Evolutionary conservation across 1,140 invertebrate genomes (phyloP).

Genomic region (Bathynomus jamesi): DNA sequence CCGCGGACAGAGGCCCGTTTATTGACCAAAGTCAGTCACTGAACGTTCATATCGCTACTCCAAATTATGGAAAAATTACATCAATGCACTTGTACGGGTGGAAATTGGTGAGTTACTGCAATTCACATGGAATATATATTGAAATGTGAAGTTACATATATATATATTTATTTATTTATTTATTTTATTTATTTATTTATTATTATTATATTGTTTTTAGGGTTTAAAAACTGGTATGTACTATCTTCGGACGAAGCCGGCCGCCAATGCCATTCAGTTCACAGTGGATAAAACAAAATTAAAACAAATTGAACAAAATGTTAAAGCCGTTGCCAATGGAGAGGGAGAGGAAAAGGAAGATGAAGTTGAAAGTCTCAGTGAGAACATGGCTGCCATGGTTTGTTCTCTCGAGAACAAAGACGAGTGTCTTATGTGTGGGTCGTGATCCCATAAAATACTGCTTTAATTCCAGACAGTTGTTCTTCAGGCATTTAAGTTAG

Average conservation of each 20-base stretch:
- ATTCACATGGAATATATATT: conserved; percentile 8
- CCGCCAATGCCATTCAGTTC: conserved; percentile 93
- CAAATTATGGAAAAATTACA: conserved; percentile 85
- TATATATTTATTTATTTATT: conserved; percentile 20
- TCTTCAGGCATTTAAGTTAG: too few relatives aligned
- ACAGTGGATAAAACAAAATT: conserved; percentile 89
- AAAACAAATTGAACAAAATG: conserved; percentile 36
- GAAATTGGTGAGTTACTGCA: conserved; percentile 60
- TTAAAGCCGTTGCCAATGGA: conserved; percentile 32
- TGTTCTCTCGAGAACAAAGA: conserved; percentile 87
- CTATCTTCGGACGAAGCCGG: conserved; percentile 92
- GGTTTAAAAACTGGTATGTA: conserved; percentile 99
- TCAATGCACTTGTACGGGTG: conserved; percentile 99
- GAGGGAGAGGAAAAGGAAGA: conserved; percentile 40
- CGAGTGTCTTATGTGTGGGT: conserved; percentile 64
- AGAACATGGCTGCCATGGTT: conserved; percentile 62
- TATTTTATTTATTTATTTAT: conserved; percentile 3
- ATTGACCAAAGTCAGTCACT: conserved; percentile 98
- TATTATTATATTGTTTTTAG: conserved; percentile 44
- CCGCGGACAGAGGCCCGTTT: conserved; percentile 92
- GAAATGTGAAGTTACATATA: neutral
- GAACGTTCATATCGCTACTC: conserved; percentile 92
- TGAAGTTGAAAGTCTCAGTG: conserved; percentile 44
- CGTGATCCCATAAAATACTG: too few relatives aligned
- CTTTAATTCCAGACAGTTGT: too few relatives aligned